Percentiles rank a stretch among this genome's conserved stretches.
Conservation (phyloP, 2,797 vertebrate genomes). For the Gymnocypris eckloni region DNA sequence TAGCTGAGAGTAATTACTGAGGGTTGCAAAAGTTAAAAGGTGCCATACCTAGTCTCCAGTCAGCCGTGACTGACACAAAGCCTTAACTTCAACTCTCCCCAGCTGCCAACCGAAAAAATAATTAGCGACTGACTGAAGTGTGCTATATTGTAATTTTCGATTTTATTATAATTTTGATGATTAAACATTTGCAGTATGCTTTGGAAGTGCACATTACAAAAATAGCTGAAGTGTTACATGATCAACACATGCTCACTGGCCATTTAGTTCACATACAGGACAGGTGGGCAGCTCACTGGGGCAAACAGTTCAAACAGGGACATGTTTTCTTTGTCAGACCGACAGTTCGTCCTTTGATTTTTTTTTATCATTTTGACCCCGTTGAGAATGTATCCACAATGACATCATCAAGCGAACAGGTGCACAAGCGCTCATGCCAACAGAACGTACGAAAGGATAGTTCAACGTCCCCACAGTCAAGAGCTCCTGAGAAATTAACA, state of each 20-base stretch:
- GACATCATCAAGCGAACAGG: conserved; percentile 40
- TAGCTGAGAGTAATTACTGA: conserved; percentile 91
- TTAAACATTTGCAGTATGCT: not conserved
- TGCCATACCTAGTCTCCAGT: conserved; percentile 92
- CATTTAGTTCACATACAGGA: conserved; percentile 68
- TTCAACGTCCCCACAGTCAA: conserved; percentile 1
- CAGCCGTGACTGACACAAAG: conserved; percentile 94
- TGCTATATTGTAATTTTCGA: not conserved
- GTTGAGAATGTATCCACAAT: conserved; percentile 13
- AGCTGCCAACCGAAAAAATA: conserved; percentile 71
- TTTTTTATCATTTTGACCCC: conserved; percentile 24
- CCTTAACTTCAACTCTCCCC: conserved; percentile 88
- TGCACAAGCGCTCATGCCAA: conserved; percentile 13
- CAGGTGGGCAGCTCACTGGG: conserved; percentile 67
- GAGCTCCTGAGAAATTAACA: conserved; percentile 7
- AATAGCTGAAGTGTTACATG: conserved; percentile 75
- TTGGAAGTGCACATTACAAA: conserved; percentile 57
- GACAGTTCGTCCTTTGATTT: conserved; percentile 9
- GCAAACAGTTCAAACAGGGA: conserved; percentile 58
- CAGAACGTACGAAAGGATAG: not conserved
- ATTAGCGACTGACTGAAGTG: conserved; percentile 24
- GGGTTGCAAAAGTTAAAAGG: conserved; percentile 97
- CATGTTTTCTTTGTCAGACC: conserved; percentile 15
- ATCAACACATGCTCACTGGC: conserved; percentile 70
- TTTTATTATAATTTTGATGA: too few species aligned